Conservation (phyloP, 2,113 vertebrate genomes). For the Phyllopteryx taeniolatus region DNA sequence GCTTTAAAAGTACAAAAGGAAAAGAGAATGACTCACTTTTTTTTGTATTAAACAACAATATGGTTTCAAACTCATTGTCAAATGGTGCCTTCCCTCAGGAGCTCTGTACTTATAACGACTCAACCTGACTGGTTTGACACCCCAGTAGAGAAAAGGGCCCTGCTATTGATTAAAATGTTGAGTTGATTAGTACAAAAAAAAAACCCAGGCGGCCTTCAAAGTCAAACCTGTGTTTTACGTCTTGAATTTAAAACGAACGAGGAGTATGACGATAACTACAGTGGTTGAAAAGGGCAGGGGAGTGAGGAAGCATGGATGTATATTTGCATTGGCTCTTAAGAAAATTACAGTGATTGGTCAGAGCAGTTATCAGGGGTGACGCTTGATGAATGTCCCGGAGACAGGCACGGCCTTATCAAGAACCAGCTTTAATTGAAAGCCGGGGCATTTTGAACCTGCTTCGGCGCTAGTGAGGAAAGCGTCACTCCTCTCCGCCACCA, state of each 20-base stretch:
- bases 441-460: slow-evolving; percentile 62
- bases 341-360: slow-evolving; percentile 63
- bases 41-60: slow-evolving; percentile 35
- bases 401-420: slow-evolving; percentile 66
- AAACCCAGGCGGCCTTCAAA: slow-evolving; percentile 30
- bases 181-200: slow-evolving; percentile 57
- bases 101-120: slow-evolving; percentile 54
- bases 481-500: slow-evolving; percentile 39
- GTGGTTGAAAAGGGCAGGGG: slow-evolving; percentile 19
- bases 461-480: slow-evolving; percentile 42
- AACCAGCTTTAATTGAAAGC: slow-evolving; percentile 69
- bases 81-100: slow-evolving; percentile 44
- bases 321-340: slow-evolving; percentile 35
- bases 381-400: slow-evolving; percentile 70
- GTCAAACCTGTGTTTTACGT: slow-evolving; percentile 20
- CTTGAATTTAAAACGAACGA: slow-evolving; percentile 14
- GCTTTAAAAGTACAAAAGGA: slow-evolving; percentile 38
- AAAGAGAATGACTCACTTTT: slow-evolving; percentile 42
- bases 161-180: slow-evolving; percentile 55
- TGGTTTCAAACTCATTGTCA: slow-evolving; percentile 37
- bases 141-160: slow-evolving; percentile 38
- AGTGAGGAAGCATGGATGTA: slow-evolving; percentile 25
- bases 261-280: not conserved
- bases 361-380: slow-evolving; percentile 52
- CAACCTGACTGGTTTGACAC: slow-evolving; percentile 43